These are phyloP conservation scores for Habrosyne pyritoides DNA, from an alignment of 2,888 invertebrate genomes.

Conservation along the genomic window DNA sequence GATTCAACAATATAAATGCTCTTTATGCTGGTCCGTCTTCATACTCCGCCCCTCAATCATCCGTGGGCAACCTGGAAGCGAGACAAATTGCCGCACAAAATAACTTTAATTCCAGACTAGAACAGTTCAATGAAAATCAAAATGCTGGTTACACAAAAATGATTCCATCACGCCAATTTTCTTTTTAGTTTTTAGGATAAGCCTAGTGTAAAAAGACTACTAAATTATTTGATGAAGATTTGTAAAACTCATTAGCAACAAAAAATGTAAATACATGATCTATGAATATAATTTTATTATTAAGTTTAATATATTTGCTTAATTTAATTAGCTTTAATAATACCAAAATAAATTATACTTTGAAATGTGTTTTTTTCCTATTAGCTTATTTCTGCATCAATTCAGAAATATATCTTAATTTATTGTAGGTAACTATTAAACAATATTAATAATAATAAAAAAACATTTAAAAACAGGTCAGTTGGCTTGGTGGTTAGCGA, in stretches of 20 bases:
- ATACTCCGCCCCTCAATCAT: constrained; percentile 70
- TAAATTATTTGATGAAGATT: neutral
- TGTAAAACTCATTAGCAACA: neutral
- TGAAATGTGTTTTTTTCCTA: neutral
- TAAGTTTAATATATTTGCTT: neutral
- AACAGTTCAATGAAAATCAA: constrained; percentile 58
- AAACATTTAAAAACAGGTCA: too few relatives aligned
- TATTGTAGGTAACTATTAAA: too few relatives aligned
- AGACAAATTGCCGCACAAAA: constrained; percentile 37
- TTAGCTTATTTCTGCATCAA: too few relatives aligned
- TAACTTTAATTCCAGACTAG: constrained; percentile 58
- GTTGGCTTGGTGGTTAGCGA: too few relatives aligned
- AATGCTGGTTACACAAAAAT: constrained; percentile 58
- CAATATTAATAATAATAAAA: too few relatives aligned
- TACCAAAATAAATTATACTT: constrained; percentile 7
- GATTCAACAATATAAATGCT: constrained; percentile 41
- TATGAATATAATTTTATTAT: neutral
- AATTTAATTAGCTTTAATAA: constrained; percentile 2
- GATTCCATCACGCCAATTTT: constrained; percentile 55
- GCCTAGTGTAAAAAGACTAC: neutral
- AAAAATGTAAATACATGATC: constrained; percentile 2
- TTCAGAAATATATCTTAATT: too few relatives aligned
- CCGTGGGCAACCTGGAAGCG: constrained; percentile 61
- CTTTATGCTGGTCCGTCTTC: constrained; percentile 74
- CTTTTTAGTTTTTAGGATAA: constrained; percentile 31